phyloP scores from a whole-genome alignment of 2,113 vertebrate genomes.

The Lophius piscatorius region DNA sequence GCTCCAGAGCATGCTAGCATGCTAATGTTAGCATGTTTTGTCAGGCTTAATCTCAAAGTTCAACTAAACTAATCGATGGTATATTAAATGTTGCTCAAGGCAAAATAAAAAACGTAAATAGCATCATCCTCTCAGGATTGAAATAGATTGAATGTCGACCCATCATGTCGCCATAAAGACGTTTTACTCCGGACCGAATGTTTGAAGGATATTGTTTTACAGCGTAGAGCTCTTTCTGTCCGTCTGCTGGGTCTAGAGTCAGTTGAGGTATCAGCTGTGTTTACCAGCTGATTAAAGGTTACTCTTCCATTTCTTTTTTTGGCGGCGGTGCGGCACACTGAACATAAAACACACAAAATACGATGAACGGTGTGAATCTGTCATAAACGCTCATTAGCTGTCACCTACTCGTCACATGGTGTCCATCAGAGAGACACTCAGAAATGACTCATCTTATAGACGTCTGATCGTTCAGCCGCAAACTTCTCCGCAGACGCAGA shows the following conservation, averaged over 20 bases:
- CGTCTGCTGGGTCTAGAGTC: not conserved
- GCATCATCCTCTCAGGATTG: not conserved
- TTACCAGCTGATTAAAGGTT: conserved; percentile 63
- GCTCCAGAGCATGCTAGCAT: not conserved
- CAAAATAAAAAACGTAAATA: too few relatives aligned
- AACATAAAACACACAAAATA: conserved; percentile 30
- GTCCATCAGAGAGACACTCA: not conserved
- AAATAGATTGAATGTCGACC: not conserved
- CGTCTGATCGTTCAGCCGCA: not conserved
- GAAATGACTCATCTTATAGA: not conserved
- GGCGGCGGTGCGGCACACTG: conserved; percentile 15
- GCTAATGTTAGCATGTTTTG: not conserved
- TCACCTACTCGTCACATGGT: not conserved
- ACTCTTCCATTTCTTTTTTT: conserved; percentile 40
- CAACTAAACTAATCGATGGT: not conserved
- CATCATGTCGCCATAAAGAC: not conserved
- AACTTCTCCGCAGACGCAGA: not conserved
- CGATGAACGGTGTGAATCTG: conserved; percentile 15
- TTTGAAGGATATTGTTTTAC: not conserved
- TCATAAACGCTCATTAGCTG: not conserved
- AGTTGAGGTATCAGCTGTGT: conserved; percentile 38
- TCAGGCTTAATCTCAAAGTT: not conserved
- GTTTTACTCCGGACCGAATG: not conserved
- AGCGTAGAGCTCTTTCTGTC: not conserved
- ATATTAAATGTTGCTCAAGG: too few relatives aligned